These are phyloP conservation scores for Steinernema carpocapsae DNA, from an alignment of 2,888 invertebrate genomes.

Conservation along the genomic window DNA sequence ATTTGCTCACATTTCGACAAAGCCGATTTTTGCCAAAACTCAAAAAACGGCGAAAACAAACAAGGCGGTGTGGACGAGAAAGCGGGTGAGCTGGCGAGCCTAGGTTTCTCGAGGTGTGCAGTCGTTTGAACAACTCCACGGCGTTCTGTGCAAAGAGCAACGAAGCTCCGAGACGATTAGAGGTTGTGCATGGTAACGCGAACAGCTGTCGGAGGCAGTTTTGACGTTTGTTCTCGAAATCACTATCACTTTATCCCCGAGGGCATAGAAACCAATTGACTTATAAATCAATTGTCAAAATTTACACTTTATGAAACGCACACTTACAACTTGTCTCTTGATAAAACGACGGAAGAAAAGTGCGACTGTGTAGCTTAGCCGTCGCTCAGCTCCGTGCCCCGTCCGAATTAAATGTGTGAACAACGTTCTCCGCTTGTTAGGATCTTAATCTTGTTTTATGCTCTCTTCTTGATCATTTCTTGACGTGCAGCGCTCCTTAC, in stretches of 20 bases:
- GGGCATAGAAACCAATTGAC: constrained; percentile 28
- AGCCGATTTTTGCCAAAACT: too few relatives aligned
- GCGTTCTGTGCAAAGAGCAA: constrained; percentile 19
- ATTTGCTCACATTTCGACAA: too few relatives aligned
- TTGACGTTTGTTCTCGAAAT: constrained; percentile 27
- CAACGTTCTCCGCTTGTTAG: neutral
- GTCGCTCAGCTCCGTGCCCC: neutral
- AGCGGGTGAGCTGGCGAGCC: too few relatives aligned
- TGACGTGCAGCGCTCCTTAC: neutral
- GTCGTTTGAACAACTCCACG: too few relatives aligned
- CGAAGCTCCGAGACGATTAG: neutral
- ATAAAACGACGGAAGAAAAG: neutral
- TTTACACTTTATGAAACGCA: constrained; percentile 24
- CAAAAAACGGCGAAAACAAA: too few relatives aligned
- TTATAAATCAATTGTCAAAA: constrained; percentile 32
- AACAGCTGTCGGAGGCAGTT: neutral
- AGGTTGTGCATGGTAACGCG: constrained; percentile 22
- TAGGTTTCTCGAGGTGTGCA: too few relatives aligned
- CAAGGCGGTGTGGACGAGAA: too few relatives aligned
- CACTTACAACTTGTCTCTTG: constrained; percentile 23
- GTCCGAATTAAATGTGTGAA: neutral
- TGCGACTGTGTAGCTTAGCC: neutral
- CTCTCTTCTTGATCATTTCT: neutral
- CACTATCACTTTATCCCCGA: constrained; percentile 32
- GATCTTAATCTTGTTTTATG: constrained; percentile 23